Evolutionary conservation across 2,888 invertebrate species (phyloP), one percentile per base, ranked within the genome.

Genomic region (Seladonia tumulorum): DNA sequence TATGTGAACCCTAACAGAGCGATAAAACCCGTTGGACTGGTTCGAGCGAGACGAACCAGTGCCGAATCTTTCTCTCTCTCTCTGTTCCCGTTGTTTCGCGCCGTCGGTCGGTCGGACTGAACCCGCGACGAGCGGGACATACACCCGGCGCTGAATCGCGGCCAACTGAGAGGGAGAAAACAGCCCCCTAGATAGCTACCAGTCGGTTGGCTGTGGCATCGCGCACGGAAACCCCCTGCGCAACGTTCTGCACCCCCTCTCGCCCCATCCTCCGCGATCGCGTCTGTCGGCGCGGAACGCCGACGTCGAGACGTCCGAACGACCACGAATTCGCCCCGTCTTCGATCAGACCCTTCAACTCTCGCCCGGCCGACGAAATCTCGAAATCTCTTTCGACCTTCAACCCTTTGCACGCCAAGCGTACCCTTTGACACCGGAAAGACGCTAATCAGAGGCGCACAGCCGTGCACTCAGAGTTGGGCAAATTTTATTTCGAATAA

Each of bases 141-240:
- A 90, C 91, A 92, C 93, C 91, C 93, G 93, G 92, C 93, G 94
- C 92, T 93, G 93, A 94, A 93, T 94, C 94, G 94, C 94, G 94
- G 94, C 91, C 94, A 94, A 94, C 94, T 94, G 94, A 94, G 90
- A 89, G 87, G 89, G 89, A 88, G 91, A 91, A 89, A 90, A 89
- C 89, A 89, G 89, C 91, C 92, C 89, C 92, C 91, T 85, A 84
- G 92, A 92, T 89, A 83, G 35, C 90, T 85, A 87, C 87, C 87
- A 68, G 90, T 89, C 87, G 91, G 88, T 89, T 91, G 88, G 90
- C 90, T 88, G 89, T 91, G 88, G 91, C 90, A 92, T 90, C 93
- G 93, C 94, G 94, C 94, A 92, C 85, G 45, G 89, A 82, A 90
- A 93, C 92, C 93, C 93, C 93, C 92, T 93, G 94, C 94, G 93